Base-by-base conservation (phyloP, 2,888 invertebrate genomes). In the Bombylius major region DNA sequence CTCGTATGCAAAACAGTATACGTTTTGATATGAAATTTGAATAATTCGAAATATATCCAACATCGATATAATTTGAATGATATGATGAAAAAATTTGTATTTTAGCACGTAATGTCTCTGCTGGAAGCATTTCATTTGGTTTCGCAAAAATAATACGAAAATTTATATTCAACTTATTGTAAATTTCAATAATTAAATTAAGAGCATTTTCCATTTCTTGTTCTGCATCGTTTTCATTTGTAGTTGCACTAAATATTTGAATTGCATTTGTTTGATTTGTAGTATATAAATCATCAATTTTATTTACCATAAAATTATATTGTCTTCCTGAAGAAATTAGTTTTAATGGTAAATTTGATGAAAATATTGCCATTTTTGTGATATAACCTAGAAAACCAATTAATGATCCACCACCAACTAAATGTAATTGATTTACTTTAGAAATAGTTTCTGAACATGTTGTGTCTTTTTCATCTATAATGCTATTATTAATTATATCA, bases 21-120 rank as follows among this genome's bases (percentile, higher is more conserved):
- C 92, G 78, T 70, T 89, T 88, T 63, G 88, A 87, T 36, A 91
- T 79, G 67, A 82, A 92, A 64, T 84, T 81, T 11, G 82, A 82
- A 65, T 82, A 84, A 49, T 84, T 67, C 31, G 88, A 86, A 46
- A 92, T 67, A 70, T 83, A 78, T 0, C 86, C 91, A 47, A 90
- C 80, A 75, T 87, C 85, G 13, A 89, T 68, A 66, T 86, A 89
- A 12, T 74, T 69, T 44, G 81, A 70, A 13, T 77, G 68, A 60
- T 79, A 77, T 11, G 79, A 77, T 1, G 89, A 89, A 78, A 81
- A 90, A 76, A 90, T 80, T 73, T 91, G 84, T 61, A 91, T 77
- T 4, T 79, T 79, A 1, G 85, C 73, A 59, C 84, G 77, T 36
- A 87, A 72, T 56, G 82, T 80, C 70, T 93, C 92, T 67, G 83